Evolutionary conservation across 2,888 invertebrate genomes (phyloP), one percentile per base, ranked within the genome.

Genomic region (Altica lythri): DNA sequence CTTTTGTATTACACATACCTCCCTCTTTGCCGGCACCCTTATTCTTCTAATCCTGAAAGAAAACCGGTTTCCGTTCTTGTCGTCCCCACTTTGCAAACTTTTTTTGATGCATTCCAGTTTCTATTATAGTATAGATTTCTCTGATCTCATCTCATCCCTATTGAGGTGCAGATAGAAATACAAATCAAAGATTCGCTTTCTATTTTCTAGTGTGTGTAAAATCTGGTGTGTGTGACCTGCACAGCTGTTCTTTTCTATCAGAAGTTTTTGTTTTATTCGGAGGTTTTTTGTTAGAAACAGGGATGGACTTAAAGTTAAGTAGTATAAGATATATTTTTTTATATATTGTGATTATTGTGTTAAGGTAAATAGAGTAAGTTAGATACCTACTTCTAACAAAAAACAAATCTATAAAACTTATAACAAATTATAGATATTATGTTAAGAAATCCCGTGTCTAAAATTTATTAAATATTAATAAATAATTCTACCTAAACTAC

Each of bases 161-260:
- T 35, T n/a, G n/a, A 46, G 45, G 18, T 46, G 34, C 8, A 34
- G 10, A 35, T 17, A 45, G 19, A 19, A 46, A 14, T 22, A 19
- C 22, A 29, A n/a, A 34, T 46, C 12, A 12, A 25, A 46, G 19
- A 19, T 34, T 22, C 45, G 25, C 35, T 22, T 22, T 17, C 22
- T 34, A n/a, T n/a, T n/a, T n/a, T n/a, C n/a, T n/a, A n/a, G n/a
- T n/a, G 19, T 13, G 9, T 35, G 12, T 30, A 25, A 42, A 46
- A 35, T 46, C 45, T 46, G 45, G 22, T 46, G 22, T 13, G n/a
- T n/a, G n/a, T 25, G 45, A 46, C 45, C 45, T 46, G 45, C 9
- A 12, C 45, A 46, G 45, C 45, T 46, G 45, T 35, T 46, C 45
- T 29, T 46, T 46, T 46, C 25, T 34, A 16, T 32, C 44, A 13